Evolutionary conservation across 2,888 invertebrate genomes (phyloP), one percentile per base, ranked within the genome.

Genomic region (Dynastes hyllus): DNA sequence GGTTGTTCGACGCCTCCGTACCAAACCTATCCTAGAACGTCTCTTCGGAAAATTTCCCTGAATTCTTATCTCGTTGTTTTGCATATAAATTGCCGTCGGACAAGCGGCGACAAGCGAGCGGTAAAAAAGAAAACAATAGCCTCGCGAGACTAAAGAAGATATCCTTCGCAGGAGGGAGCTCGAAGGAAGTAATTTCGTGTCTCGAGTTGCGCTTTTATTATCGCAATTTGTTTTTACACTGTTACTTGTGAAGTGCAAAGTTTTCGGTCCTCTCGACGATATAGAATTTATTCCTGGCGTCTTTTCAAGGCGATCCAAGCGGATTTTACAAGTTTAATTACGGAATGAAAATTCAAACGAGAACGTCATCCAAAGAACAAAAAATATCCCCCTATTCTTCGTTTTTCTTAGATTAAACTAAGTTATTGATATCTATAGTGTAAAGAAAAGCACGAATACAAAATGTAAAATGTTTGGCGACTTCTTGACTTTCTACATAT

Each of bases 181-280:
- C 29, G 69, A 29, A 13, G 51, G 29, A 22, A 69, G 27, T 50
- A 69, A 22, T 50, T 69, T 50, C 51, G 29, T 51, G 22, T 51
- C 51, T 69, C 11, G 13, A 51, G 69, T 69, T 69, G 50, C 27
- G 51, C 29, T 69, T 69, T 51, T 69, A 69, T 27, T 27, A 51
- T 51, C 51, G 50, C 69, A 69, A 69, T 69, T 69, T 69, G 69
- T 69, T 69, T 69, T 69, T 66, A 66, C 51, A 51, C 51, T 29
- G 69, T 69, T 29, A 69, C 69, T 69, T 27, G 51, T 11, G 51
- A 69, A 51, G 51, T 69, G 22, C 16, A 69, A 40, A 66, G 29
- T 51, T 53, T 11, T 51, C 22, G 4, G 27, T 11, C 63, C 11
- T 29, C 13, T 6, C 13, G 29, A n/a, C 13, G 63, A 63, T 11